These are phyloP conservation scores for Ifrita kowaldi DNA, from an alignment of 2,113 vertebrate genomes.

Conservation along the genomic window DNA sequence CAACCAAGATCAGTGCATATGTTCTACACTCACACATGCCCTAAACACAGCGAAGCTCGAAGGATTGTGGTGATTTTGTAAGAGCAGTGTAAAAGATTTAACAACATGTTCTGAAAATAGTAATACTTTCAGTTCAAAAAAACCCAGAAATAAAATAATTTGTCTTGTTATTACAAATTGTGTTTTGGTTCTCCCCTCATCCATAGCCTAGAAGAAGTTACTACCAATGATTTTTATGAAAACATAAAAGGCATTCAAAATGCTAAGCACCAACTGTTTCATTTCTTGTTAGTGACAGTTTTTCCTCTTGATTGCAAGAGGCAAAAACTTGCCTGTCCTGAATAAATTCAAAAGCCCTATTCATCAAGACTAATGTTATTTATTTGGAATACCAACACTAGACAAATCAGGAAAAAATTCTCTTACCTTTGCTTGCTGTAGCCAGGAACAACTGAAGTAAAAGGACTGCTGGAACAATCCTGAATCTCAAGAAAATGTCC, in stretches of 20 bases:
- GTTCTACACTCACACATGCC: rapidly evolving
- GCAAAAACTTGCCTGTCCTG: neutral
- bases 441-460: conserved; percentile 68
- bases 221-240: neutral
- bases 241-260: neutral
- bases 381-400: neutral
- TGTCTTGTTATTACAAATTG: neutral
- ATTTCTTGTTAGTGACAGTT: neutral
- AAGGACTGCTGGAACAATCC: conserved; percentile 53
- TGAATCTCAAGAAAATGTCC: conserved; percentile 50
- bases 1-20: neutral
- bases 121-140: neutral
- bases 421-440: conserved; percentile 68
- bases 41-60: neutral
- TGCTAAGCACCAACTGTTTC: neutral
- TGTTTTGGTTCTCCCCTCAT: neutral
- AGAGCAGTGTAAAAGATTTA: neutral
- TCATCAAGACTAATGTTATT: neutral
- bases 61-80: neutral
- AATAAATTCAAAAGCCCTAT: neutral
- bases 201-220: neutral
- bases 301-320: neutral
- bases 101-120: neutral
- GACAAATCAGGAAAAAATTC: neutral
- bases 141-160: neutral